Evolutionary conservation across 1,140 invertebrate genomes (phyloP).

Genomic region (Scaptodrosophila lebanonensis): DNA sequence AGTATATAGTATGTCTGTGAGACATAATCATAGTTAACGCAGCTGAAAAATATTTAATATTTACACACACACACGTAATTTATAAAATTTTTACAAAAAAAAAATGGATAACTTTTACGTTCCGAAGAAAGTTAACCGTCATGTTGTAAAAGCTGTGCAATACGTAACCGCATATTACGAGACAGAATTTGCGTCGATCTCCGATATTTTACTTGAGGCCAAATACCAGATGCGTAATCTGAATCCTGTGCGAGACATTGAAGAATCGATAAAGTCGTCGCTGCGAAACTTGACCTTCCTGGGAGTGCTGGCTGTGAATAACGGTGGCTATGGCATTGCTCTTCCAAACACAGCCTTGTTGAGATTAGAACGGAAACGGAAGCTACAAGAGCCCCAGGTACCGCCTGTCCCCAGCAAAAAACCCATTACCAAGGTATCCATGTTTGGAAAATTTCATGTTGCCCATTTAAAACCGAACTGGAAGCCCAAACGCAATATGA

Average conservation of each 20-base stretch:
- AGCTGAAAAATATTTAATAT: no score
- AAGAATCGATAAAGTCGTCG: slow-evolving; percentile 2
- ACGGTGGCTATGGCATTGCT: neutral
- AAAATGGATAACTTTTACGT: slow-evolving; percentile 26
- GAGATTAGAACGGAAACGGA: no score
- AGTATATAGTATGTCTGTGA: no score
- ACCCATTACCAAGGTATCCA: no score
- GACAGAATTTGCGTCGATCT: neutral
- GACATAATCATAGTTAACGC: no score
- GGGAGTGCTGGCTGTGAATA: neutral
- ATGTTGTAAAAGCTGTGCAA: slow-evolving; percentile 19
- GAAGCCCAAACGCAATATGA: no score
- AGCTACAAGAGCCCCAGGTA: no score
- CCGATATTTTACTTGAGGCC: slow-evolving; percentile 2
- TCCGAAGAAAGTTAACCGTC: slow-evolving; percentile 21
- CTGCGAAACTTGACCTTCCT: slow-evolving; percentile 1
- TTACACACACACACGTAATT: no score
- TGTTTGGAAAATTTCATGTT: no score
- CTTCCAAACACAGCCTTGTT: neutral
- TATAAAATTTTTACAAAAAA: no score
- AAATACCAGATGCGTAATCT: slow-evolving; percentile 16
- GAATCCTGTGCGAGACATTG: slow-evolving; percentile 7
- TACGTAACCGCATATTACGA: neutral
- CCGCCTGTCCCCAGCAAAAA: no score
- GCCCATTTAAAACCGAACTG: no score